These are phyloP conservation scores for Zaprionus bogoriensis DNA, from an alignment of 2,888 invertebrate genomes.

Conservation along the genomic window DNA sequence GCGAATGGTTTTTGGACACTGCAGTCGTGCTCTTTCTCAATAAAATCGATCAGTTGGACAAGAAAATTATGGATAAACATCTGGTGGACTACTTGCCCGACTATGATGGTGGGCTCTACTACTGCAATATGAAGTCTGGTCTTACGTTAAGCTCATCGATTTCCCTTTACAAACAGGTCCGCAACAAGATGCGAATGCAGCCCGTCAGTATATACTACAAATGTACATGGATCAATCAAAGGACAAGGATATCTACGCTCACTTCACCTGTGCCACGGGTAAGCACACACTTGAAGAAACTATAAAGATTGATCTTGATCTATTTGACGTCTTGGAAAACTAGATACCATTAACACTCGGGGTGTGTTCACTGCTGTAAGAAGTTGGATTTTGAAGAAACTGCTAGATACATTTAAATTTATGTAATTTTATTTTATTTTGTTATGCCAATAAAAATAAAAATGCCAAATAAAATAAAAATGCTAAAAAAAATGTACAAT, in stretches of 20 bases:
- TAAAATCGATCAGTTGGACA: slow-evolving; percentile 99
- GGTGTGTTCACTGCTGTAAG: slow-evolving; percentile 97
- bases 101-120: slow-evolving; percentile 94
- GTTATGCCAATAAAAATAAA: too few species aligned
- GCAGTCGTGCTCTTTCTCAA: slow-evolving; percentile 99
- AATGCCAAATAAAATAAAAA: not conserved
- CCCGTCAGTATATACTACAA: slow-evolving; percentile 99
- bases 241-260: slow-evolving; percentile 99
- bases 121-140: not conserved
- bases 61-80: slow-evolving; percentile 99
- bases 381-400: slow-evolving; percentile 96
- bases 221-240: slow-evolving; percentile 99
- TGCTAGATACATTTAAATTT: not conserved
- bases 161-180: slow-evolving; percentile 86
- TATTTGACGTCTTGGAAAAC: slow-evolving; percentile 71
- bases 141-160: not conserved
- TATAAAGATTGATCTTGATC: not conserved
- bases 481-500: not conserved
- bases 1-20: slow-evolving; percentile 99
- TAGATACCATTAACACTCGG: slow-evolving; percentile 97
- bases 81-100: slow-evolving; percentile 99
- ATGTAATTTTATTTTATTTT: not conserved
- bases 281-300: slow-evolving; percentile 70
- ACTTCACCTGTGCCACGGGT: slow-evolving; percentile 99
- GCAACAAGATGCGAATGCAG: slow-evolving; percentile 97